Evolutionary conservation across 2,797 vertebrate species (phyloP), one percentile per base, ranked within the genome.

Genomic region (Poeciliopsis presidionis): DNA sequence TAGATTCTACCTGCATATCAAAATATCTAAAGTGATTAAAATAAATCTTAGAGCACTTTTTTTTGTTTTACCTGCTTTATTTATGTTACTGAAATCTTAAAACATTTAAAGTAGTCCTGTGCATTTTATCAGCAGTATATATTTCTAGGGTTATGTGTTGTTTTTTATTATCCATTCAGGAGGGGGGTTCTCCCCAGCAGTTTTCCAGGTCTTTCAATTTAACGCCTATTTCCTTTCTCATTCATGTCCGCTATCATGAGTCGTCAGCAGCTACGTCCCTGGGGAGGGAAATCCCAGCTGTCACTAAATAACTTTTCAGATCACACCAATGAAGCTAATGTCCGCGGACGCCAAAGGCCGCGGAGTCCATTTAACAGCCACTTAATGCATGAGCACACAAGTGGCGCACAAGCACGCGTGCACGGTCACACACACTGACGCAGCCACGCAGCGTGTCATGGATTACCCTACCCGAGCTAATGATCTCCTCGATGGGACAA

Each of bases 281-380:
- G 84, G 90, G 91, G 94, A 92, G 88, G 88, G 87, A 93, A 93
- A 94, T 93, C 93, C 91, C 94, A 95, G 93, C 94, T 94, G 93
- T 87, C 92, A 90, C 92, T 93, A 90, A 94, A 94, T 91, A 94
- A 94, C 92, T 91, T 93, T 92, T 94, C 89, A 93, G 91, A 94
- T 95, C 93, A 81, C 88, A 91, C 92, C 91, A 94, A 94, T 94
- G 92, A 93, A 93, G 88, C 94, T 94, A 93, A 94, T 94, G 90
- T 92, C 84, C 80, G 86, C 76, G 43, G 88, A 89, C 91, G 87
- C 89, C 86, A 89, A 91, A 91, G 91, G 88, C 91, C 84, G 36
- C 13, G 72, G 93, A 93, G 92, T 94, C 91, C 91, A 93, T 93
- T 94, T 94, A 94, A 94, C 91, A 93, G 90, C 89, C 91, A 84